Conservation (phyloP, 2,113 vertebrate genomes). For the Ptilonorhynchus violaceus region DNA sequence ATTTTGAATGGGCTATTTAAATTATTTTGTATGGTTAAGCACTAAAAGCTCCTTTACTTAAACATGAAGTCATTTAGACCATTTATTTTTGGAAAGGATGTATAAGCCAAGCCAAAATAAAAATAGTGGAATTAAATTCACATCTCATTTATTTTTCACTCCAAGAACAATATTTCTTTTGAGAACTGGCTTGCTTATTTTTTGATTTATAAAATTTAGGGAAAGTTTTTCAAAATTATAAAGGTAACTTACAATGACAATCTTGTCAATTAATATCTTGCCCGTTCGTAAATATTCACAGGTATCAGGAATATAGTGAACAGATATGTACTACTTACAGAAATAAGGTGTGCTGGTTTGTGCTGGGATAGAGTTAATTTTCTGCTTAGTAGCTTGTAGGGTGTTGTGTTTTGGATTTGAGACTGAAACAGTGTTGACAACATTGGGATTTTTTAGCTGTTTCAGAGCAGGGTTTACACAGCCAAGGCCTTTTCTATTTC, state of each 20-base stretch:
- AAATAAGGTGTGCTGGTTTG: neutral
- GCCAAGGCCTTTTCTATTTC: neutral
- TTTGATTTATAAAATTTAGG: neutral
- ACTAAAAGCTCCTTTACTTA: neutral
- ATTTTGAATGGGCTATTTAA: neutral
- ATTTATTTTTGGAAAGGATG: neutral
- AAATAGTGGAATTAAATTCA: neutral
- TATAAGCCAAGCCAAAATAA: neutral
- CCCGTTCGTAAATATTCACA: neutral
- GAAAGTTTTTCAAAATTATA: neutral
- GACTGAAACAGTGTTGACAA: neutral
- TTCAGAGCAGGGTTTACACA: neutral
- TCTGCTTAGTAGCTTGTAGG: neutral
- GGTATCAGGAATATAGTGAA: neutral
- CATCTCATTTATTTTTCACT: neutral
- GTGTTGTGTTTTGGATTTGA: neutral
- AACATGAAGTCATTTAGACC: neutral
- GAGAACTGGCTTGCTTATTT: neutral
- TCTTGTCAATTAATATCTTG: neutral
- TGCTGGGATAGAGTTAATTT: neutral
- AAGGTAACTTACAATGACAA: neutral
- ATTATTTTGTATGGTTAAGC: neutral
- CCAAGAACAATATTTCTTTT: neutral
- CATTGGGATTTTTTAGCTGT: neutral
- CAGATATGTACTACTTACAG: neutral